phyloP scores from a whole-genome alignment of 2,797 vertebrate genomes.

The Sebastiscus albofasciatus region DNA sequence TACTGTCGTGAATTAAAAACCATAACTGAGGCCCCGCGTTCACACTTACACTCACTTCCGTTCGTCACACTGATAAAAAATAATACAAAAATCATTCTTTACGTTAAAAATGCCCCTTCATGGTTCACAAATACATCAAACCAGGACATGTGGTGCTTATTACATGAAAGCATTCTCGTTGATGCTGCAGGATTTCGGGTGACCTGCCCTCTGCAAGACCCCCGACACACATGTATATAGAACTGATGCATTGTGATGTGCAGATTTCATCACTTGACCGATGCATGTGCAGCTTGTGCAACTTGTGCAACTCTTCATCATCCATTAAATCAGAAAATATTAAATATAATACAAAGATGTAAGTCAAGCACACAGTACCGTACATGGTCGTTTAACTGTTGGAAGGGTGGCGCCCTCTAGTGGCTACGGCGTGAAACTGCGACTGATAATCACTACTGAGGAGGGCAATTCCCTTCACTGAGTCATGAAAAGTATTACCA shows the following conservation, averaged over 20 bases:
- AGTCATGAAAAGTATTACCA: not conserved
- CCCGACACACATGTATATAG: not conserved
- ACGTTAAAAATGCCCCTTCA: constrained; percentile 41
- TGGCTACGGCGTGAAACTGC: constrained; percentile 45
- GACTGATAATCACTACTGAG: not conserved
- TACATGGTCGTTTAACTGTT: constrained; percentile 11
- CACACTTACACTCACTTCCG: not conserved
- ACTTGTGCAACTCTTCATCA: not conserved
- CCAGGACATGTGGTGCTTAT: constrained; percentile 30
- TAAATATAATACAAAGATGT: not conserved
- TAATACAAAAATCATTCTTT: constrained; percentile 37
- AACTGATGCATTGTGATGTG: not conserved
- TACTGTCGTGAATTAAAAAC: constrained; percentile 10
- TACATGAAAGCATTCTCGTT: constrained; percentile 12
- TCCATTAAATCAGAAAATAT: not conserved
- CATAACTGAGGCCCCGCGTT: not conserved
- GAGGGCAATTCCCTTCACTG: not conserved
- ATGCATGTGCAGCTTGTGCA: not conserved
- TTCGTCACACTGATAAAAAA: constrained; percentile 21
- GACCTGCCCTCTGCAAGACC: not conserved
- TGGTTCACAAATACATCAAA: constrained; percentile 8
- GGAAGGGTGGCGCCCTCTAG: constrained; percentile 55
- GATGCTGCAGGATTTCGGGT: constrained; percentile 4
- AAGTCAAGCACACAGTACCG: not conserved
- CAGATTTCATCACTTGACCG: not conserved